A percentile compares a stretch with the other conserved stretches of the same genome.
Conservation (phyloP, 2,888 invertebrate genomes). For the Iselma pallidipennis region DNA sequence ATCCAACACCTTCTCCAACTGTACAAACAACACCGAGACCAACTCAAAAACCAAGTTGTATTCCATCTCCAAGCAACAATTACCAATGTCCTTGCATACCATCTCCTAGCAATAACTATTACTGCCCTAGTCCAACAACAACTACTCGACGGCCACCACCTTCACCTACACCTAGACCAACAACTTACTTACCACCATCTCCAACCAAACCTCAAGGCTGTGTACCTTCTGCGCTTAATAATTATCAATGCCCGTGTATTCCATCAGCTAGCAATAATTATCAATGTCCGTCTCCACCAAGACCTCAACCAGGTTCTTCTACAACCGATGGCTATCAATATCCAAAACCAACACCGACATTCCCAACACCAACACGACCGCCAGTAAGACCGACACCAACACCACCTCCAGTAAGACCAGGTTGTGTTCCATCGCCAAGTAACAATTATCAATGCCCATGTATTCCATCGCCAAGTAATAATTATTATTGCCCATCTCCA, state of each 20-base stretch:
- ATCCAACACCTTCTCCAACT: not conserved
- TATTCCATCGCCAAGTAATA: not conserved
- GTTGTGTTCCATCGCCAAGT: slow-evolving; percentile 17
- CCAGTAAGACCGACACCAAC: slow-evolving; percentile 17
- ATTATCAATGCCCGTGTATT: slow-evolving; percentile 22
- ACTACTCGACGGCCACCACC: too few relatives aligned
- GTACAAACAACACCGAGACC: slow-evolving; percentile 2
- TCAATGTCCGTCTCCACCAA: not conserved
- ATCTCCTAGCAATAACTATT: slow-evolving; percentile 1
- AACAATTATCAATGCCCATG: not conserved
- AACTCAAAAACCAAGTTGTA: slow-evolving; percentile 14
- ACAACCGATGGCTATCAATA: slow-evolving; percentile 23
- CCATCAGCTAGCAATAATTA: slow-evolving; percentile 6
- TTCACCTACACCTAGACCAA: slow-evolving; percentile 25
- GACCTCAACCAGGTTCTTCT: slow-evolving; percentile 2
- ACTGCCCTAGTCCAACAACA: slow-evolving; percentile 25
- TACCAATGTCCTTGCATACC: slow-evolving; percentile 26
- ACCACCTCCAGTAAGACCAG: slow-evolving; percentile 17
- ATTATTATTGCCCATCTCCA: not conserved
- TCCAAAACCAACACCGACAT: slow-evolving; percentile 23
- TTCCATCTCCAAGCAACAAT: slow-evolving; percentile 15
- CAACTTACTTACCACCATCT: slow-evolving; percentile 16
- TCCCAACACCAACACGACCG: slow-evolving; percentile 3
- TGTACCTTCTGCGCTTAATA: slow-evolving; percentile 6
- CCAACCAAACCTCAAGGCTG: slow-evolving; percentile 14